Evolutionary conservation across 2,113 vertebrate species (phyloP), one percentile per base, ranked within the genome.

Genomic region (Rana temporaria): DNA sequence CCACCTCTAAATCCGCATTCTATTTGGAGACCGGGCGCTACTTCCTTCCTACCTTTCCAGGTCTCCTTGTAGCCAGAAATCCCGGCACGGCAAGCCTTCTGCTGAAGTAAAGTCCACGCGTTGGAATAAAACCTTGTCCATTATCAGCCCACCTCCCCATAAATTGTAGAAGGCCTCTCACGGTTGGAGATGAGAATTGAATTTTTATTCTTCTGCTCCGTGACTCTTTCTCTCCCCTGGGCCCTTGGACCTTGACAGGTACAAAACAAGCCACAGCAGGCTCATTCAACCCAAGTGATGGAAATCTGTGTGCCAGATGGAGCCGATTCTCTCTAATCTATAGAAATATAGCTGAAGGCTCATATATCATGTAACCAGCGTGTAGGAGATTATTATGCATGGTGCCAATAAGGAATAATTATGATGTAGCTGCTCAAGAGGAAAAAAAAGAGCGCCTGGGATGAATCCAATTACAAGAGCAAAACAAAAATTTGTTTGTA

Each of bases 251-350:
- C 57, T 48, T 82, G 80, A 74, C 80, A 82, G 80, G 70, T 82
- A 74, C 62, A 82, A 67, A 75, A 34, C 62, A 67, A 64, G 62
- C 48, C 62, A 57, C 80, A 66, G 52, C 80, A 66, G 80, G 80
- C 80, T 75, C 71, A 75, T 82, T 82, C 62, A 65, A 66, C 59
- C 32, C 62, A 18, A n/a, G 11, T 22, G 62, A 67, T 82, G 66
- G 26, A 74, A 82, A 82, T 82, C 80, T 82, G 80, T 52, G 71
- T 32, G 67, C 80, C 80, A 82, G 80, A 75, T 82, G 80, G 80
- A 75, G 70, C 22, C 53, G 59, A n/a, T 75, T 75, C 63, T 75
- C 71, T 56, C 24, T 81, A 62, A 81, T 81, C 79, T 73, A 57
- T 81, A 73, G 63, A 66, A 66, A 66, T 75, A 59, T 82, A 75